Conservation (phyloP, 1,140 invertebrate species). For the Triops cancriformis region DNA sequence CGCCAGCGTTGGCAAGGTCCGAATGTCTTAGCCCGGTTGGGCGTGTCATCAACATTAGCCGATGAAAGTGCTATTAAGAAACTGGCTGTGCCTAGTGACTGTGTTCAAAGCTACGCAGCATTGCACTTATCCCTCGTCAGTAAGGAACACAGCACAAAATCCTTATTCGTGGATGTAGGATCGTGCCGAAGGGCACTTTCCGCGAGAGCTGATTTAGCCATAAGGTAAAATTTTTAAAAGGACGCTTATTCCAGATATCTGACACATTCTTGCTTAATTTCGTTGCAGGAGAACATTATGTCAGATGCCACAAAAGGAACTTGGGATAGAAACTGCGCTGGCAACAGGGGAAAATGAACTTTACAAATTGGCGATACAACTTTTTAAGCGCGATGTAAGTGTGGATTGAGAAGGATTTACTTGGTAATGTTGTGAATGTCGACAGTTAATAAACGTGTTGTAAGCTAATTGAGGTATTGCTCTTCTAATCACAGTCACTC, state of each 20-base stretch:
- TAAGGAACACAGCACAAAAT: constrained; percentile 38
- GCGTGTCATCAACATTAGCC: constrained; percentile 47
- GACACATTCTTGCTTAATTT: constrained; percentile 2
- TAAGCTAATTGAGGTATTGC: too few relatives aligned
- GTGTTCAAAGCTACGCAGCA: constrained; percentile 48
- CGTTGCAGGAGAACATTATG: constrained; percentile 21
- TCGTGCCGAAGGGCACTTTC: constrained; percentile 50
- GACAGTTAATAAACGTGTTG: too few relatives aligned
- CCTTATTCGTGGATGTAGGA: constrained; percentile 44
- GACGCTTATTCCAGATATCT: background rate
- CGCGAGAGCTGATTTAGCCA: constrained; percentile 53
- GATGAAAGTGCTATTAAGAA: constrained; percentile 29
- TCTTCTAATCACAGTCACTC: too few relatives aligned
- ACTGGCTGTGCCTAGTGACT: background rate
- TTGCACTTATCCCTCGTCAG: constrained; percentile 49
- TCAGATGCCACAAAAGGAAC: constrained; percentile 22
- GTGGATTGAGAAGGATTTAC: too few relatives aligned
- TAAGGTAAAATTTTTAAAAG: constrained; percentile 33
- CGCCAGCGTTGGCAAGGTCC: constrained; percentile 66
- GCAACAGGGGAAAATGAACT: background rate
- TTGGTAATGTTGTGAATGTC: too few relatives aligned
- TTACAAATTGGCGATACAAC: background rate
- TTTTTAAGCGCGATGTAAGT: background rate
- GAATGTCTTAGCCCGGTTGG: constrained; percentile 58
- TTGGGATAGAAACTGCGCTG: background rate